These are phyloP conservation scores for Spodoptera littoralis DNA, from an alignment of 2,888 invertebrate genomes.

Conservation along the genomic window DNA sequence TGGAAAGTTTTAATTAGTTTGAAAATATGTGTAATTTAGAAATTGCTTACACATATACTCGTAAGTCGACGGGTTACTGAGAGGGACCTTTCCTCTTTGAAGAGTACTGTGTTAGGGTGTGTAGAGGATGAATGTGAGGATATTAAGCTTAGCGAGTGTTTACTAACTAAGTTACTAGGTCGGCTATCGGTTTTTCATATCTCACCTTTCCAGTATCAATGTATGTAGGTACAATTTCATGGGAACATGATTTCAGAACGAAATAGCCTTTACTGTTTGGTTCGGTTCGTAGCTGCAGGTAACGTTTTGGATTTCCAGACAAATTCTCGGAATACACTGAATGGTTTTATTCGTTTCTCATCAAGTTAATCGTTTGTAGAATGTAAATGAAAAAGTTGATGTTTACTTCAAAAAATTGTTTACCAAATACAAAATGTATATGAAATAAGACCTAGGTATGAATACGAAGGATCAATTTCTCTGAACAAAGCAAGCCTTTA, in stretches of 20 bases:
- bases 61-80: conserved; percentile 6
- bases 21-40: conserved; percentile 23
- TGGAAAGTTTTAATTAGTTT: conserved; percentile 55
- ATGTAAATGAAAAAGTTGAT: too few relatives aligned
- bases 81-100: conserved; percentile 2
- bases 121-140: too few relatives aligned
- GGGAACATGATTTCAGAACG: not conserved
- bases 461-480: conserved; percentile 20
- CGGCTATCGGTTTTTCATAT: conserved; percentile 29
- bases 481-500: conserved; percentile 24
- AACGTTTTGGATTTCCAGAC: not conserved
- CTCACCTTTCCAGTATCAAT: conserved; percentile 1
- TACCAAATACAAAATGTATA: not conserved
- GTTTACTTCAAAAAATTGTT: not conserved
- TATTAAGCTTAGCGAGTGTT: too few relatives aligned
- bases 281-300: conserved; percentile 8
- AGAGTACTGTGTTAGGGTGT: not conserved
- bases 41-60: conserved; percentile 2
- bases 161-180: conserved; percentile 23
- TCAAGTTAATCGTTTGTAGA: too few relatives aligned
- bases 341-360: not conserved
- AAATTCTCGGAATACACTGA: not conserved
- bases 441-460: not conserved
- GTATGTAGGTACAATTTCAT: not conserved
- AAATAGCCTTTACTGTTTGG: conserved; percentile 17